phyloP scores from a whole-genome alignment of 2,797 vertebrate genomes.

The Caiman crocodilus region DNA sequence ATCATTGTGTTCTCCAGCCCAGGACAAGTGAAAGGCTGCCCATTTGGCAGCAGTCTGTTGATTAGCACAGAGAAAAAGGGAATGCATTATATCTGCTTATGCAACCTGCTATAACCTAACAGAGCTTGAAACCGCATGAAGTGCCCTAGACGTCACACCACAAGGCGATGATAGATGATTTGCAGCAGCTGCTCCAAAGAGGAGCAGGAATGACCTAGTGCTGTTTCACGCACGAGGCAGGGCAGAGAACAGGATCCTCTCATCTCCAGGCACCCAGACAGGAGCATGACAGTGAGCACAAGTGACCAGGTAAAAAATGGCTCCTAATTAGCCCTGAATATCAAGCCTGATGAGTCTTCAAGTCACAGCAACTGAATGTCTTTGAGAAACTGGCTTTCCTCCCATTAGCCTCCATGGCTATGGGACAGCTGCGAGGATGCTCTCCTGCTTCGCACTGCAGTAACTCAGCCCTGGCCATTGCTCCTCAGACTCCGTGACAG shows the following conservation, averaged over 20 bases:
- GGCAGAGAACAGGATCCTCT: not conserved
- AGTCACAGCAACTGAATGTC: not conserved
- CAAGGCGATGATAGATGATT: not conserved
- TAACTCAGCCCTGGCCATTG: not conserved
- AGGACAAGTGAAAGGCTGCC: not conserved
- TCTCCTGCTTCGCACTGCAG: not conserved
- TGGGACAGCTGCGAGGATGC: not conserved
- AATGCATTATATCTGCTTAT: not conserved
- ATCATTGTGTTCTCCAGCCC: not conserved
- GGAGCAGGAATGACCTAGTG: not conserved
- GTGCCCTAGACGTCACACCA: not conserved
- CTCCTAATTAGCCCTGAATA: not conserved
- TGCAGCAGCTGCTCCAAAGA: not conserved
- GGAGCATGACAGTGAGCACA: not conserved
- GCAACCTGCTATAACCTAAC: not conserved
- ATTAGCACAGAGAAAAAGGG: not conserved
- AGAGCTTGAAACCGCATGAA: conserved; percentile 24
- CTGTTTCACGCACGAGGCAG: not conserved
- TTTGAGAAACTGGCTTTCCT: not conserved
- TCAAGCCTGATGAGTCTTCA: not conserved
- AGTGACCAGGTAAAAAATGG: not conserved
- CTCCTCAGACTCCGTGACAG: not conserved
- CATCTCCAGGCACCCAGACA: not conserved
- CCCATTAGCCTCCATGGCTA: not conserved
- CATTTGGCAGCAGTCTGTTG: not conserved